Base-by-base conservation (phyloP, 1,140 invertebrate genomes). In the Drosophila azteca region DNA sequence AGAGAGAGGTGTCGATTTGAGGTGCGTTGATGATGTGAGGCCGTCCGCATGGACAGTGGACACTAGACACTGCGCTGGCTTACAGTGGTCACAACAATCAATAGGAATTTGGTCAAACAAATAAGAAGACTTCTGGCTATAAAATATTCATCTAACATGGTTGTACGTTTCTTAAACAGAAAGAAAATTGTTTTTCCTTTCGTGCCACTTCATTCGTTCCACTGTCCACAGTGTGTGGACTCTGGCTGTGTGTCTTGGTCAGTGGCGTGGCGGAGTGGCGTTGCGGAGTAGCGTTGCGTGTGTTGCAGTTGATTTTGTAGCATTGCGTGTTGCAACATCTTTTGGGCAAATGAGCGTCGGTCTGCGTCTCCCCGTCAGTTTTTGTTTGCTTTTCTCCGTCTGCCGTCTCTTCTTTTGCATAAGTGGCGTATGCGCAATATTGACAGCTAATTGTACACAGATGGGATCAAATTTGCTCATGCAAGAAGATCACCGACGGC, bases 381-480 rank as follows among this genome's bases (percentile, higher is more conserved):
- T 75, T 72, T 77, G 66, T 80, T 85, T 71, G 58, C 44, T 57
- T 75, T 68, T 60, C 64, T 9, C n/a, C 45, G 9, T 22, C 20
- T 29, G 2, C 39, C 31, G 53, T 26, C 48, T 26, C 55, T 75
- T 75, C 61, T 59, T 74, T 75, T 79, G 75, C 80, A 79, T 61
- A 85, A 83, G 83, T 73, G 80, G 78, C 80, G 77, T 72, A 87
- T 87, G 69, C 82, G 78, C 82, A 82, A 88, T 88, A 85, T 85
- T 85, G 82, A 85, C 82, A 85, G 61, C 78, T 87, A 85, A 85
- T 85, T 85, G 82, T 85, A 65, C 78, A 75, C 74, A 88, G 83
- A 82, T 88, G 82, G 74, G 51, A 88, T 87, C 82, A 85, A 85
- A 85, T 85, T 85, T 85, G 82, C 82, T 68, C 72, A 61, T 68